Conservation (phyloP, 1,140 invertebrate genomes). For the Leptopilina boulardi region DNA sequence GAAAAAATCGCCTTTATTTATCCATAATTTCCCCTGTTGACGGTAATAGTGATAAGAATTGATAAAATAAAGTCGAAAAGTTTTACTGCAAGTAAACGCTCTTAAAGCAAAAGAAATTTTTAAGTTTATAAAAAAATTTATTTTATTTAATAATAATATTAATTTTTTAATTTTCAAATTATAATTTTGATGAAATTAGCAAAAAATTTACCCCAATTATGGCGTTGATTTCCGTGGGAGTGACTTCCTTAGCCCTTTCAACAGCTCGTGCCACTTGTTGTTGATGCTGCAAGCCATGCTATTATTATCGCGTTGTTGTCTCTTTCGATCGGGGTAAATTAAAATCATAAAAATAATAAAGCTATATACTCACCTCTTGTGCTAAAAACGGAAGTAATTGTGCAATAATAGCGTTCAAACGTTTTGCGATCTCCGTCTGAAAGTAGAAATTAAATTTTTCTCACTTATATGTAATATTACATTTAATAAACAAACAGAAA, state of each 20-base stretch:
- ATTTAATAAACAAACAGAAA: no score
- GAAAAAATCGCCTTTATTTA: no score
- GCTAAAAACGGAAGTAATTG: constrained; percentile 94
- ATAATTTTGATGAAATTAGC: background rate
- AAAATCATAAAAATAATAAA: constrained; percentile 65
- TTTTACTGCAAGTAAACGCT: no score
- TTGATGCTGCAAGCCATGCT: constrained; percentile 84
- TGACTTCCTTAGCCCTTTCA: constrained; percentile 96
- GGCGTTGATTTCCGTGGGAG: constrained; percentile 94
- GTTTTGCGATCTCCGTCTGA: constrained; percentile 96
- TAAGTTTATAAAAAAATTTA: no score
- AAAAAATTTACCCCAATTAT: constrained; percentile 88
- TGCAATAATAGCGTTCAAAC: constrained; percentile 92
- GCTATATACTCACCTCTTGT: constrained; percentile 82
- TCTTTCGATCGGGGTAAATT: constrained; percentile 66
- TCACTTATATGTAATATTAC: no score
- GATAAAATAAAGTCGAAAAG: no score
- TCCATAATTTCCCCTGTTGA: no score
- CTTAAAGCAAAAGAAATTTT: no score
- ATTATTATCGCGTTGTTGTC: constrained; percentile 75
- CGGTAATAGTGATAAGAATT: no score
- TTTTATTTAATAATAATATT: background rate
- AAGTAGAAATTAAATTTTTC: constrained; percentile 68
- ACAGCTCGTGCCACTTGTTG: constrained; percentile 95
- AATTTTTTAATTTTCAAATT: background rate